Conservation (phyloP, 2,113 vertebrate genomes). For the Helogale parvula region DNA sequence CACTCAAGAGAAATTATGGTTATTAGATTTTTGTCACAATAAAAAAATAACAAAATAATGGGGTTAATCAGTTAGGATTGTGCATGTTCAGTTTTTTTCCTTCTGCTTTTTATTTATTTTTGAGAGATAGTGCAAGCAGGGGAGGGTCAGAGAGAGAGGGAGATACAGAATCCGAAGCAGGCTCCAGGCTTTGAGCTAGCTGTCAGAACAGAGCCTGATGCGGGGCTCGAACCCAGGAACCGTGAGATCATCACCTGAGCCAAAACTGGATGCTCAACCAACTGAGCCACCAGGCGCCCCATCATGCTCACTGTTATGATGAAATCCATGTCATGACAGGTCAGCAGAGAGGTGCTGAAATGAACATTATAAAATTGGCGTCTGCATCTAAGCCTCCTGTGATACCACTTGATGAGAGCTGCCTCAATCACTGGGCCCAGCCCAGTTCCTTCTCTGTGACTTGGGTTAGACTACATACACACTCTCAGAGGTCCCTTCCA, state of each 20-base stretch:
- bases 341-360: background rate
- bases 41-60: background rate
- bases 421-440: background rate
- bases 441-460: background rate
- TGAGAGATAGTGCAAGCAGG: too few species aligned
- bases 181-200: too few species aligned
- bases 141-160: too few species aligned
- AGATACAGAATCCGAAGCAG: too few species aligned
- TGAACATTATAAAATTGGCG: background rate
- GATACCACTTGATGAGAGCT: background rate
- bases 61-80: background rate
- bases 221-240: too few species aligned
- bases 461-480: accelerated
- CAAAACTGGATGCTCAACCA: too few species aligned
- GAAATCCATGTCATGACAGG: background rate
- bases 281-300: too few species aligned
- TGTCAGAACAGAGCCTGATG: too few species aligned
- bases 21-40: background rate
- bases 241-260: too few species aligned
- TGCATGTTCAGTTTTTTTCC: too few species aligned
- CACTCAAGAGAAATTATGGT: background rate
- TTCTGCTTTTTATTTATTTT: too few species aligned
- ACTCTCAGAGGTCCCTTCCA: background rate
- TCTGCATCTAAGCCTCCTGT: background rate
- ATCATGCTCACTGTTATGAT: background rate